Evolutionary conservation across 1,140 invertebrate species (phyloP).

Genomic region (Camponotus vicinus): DNA sequence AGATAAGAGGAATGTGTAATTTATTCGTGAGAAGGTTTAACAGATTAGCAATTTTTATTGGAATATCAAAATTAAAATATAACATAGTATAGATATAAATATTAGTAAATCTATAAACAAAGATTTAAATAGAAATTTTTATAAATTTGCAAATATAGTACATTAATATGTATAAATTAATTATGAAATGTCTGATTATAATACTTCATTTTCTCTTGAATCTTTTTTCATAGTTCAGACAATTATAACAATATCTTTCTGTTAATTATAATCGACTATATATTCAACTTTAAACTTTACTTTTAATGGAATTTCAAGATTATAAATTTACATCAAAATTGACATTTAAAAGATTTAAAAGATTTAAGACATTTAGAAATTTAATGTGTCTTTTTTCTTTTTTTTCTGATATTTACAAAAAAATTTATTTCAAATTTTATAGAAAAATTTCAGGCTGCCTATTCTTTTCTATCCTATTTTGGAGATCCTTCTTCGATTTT

Average conservation of each 20-base stretch:
- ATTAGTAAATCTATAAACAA: constrained; percentile 1
- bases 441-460: background rate
- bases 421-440: background rate
- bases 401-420: background rate
- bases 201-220: background rate
- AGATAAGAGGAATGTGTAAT: background rate
- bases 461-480: background rate
- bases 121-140: too few species aligned
- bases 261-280: background rate
- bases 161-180: constrained; percentile 7
- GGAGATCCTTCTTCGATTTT: background rate
- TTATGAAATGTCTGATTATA: background rate
- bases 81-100: background rate
- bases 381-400: background rate
- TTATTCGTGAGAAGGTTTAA: background rate
- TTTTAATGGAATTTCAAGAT: background rate
- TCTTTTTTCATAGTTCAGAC: background rate
- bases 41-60: background rate
- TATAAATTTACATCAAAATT: background rate
- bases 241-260: background rate
- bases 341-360: constrained; percentile 9
- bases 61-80: background rate
- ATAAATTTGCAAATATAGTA: background rate
- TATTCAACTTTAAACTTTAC: background rate
- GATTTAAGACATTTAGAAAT: background rate